Percentiles rank a stretch among this genome's conserved stretches.
phyloP scores from a whole-genome alignment of 2,888 invertebrate species.

The Pristionchus mayeri region DNA sequence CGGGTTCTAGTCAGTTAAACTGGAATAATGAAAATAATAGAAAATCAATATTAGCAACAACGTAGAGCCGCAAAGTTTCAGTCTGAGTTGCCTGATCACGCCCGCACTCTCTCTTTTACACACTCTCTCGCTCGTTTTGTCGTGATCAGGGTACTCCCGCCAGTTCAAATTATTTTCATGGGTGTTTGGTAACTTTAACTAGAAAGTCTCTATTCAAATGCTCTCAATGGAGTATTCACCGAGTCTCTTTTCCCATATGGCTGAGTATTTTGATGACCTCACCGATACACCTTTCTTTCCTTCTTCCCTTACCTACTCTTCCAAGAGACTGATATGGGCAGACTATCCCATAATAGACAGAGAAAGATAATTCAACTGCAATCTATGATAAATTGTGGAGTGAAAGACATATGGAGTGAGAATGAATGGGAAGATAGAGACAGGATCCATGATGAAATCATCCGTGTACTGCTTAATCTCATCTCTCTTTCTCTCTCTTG shows the following conservation, averaged over 20 bases:
- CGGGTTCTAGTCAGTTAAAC: too few species aligned
- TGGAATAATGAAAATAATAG: too few species aligned
- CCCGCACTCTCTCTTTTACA: too few species aligned
- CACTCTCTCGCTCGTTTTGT: neutral
- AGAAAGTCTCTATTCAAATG: neutral
- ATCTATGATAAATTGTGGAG: neutral
- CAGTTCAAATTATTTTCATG: too few species aligned
- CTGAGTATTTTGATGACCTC: neutral
- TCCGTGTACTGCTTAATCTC: neutral
- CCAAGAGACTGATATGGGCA: neutral
- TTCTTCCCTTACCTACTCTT: constrained; percentile 1
- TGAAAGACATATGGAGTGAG: constrained; percentile 1
- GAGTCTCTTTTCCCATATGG: neutral
- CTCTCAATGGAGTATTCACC: neutral
- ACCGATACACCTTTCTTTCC: neutral
- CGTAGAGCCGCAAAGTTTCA: too few species aligned
- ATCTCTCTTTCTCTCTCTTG: neutral
- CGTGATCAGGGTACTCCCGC: neutral
- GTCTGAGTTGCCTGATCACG: too few species aligned
- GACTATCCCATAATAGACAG: neutral
- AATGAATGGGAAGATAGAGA: constrained; percentile 17
- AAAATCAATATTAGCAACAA: too few species aligned
- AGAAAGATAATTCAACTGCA: neutral
- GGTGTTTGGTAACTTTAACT: neutral
- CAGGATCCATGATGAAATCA: constrained; percentile 19